Conservation (phyloP, 2,888 invertebrate species). For the Oscheius sp. region DNA sequence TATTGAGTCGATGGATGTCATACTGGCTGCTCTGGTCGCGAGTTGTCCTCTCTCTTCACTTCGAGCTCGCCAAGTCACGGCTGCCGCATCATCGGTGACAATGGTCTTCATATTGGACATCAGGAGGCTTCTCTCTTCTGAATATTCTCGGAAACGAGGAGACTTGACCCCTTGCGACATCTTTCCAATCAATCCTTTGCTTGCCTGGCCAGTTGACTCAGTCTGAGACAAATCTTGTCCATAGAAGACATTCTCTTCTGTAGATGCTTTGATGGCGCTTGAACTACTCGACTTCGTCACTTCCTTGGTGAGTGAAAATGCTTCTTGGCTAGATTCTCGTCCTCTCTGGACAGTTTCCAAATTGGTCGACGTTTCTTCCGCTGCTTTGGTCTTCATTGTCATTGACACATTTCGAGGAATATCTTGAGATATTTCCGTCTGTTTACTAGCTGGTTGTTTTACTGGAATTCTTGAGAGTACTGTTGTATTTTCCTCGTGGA, state of each 20-base stretch:
- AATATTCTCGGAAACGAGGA: constrained; percentile 3
- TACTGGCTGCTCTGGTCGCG: constrained; percentile 5
- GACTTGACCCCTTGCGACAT: background rate
- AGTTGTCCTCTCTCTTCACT: constrained; percentile 25
- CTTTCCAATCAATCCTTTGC: background rate
- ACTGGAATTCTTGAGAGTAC: constrained; percentile 18
- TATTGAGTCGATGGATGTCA: background rate
- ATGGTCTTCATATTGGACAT: constrained; percentile 25
- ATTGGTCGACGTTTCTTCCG: background rate
- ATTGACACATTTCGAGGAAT: constrained; percentile 8
- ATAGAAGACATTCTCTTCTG: constrained; percentile 13
- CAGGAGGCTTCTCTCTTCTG: constrained; percentile 10
- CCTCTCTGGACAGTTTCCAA: background rate
- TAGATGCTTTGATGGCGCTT: background rate
- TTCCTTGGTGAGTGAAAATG: background rate
- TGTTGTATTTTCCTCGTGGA: background rate
- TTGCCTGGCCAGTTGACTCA: background rate
- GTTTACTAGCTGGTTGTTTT: background rate
- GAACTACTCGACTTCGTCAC: background rate
- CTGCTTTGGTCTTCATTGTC: constrained; percentile 4
- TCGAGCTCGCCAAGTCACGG: constrained; percentile 12
- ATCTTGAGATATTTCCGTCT: background rate
- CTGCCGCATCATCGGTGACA: constrained; percentile 13
- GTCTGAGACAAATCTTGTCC: constrained; percentile 8
- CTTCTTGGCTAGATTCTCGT: background rate